phyloP scores from a whole-genome alignment of 2,113 vertebrate genomes.

The Colaptes auratus region DNA sequence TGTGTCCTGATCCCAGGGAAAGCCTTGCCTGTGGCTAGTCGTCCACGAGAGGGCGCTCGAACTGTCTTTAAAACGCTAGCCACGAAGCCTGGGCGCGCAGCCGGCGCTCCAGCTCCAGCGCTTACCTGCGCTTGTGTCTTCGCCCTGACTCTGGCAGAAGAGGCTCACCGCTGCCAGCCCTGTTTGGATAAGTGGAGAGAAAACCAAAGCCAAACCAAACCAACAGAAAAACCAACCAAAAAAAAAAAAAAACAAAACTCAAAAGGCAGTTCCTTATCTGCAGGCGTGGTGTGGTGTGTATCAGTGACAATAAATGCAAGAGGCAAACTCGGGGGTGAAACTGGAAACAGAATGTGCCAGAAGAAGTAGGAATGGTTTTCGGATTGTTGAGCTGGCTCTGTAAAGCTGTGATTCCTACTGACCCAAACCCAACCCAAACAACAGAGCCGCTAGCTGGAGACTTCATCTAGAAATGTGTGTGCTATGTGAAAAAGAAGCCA shows the following conservation, averaged over 20 bases:
- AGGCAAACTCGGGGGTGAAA: not conserved
- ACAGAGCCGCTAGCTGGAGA: not conserved
- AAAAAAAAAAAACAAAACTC: no score
- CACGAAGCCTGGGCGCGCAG: not conserved
- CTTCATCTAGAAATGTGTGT: not conserved
- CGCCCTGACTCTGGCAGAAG: no score
- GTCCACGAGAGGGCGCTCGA: slow-evolving; percentile 76
- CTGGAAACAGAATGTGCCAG: not conserved
- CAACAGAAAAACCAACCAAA: no score
- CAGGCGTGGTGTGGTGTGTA: not conserved
- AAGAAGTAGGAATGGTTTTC: not conserved
- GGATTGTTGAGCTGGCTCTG: not conserved
- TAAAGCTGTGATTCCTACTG: not conserved
- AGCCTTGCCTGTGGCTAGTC: not conserved
- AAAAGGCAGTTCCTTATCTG: not conserved
- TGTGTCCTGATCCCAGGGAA: not conserved
- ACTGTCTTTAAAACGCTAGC: slow-evolving; percentile 33
- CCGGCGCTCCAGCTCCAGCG: accelerated
- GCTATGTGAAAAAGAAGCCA: not conserved
- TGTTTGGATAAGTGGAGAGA: not conserved
- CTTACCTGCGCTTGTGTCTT: not conserved
- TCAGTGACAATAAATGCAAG: not conserved
- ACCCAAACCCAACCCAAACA: not conserved
- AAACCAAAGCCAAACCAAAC: no score
- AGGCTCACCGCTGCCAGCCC: not conserved